These are phyloP conservation scores for Euphysa ruthae DNA, from an alignment of 30 jellyfish, hydroid and myxozoan genomes.

Conservation along the genomic window DNA sequence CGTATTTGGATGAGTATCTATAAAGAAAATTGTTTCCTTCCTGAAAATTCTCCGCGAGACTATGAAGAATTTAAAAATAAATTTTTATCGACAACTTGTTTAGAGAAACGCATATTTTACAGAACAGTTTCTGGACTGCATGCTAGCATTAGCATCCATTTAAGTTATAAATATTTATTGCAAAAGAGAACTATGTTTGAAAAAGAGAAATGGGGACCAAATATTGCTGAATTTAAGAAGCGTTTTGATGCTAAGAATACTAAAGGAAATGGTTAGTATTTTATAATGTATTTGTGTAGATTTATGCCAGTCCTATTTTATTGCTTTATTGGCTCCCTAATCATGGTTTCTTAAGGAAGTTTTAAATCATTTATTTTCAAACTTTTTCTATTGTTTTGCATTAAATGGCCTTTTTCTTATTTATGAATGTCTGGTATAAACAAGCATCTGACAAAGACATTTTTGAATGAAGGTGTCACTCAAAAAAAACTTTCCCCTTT, in stretches of 20 bases:
- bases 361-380: too few relatives aligned
- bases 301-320: too few relatives aligned
- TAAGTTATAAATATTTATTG: slow-evolving; percentile 49
- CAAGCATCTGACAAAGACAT: too few relatives aligned
- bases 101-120: slow-evolving; percentile 77
- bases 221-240: slow-evolving; percentile 50
- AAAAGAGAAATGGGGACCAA: slow-evolving; percentile 88
- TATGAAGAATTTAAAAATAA: slow-evolving; percentile 11
- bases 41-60: slow-evolving; percentile 1
- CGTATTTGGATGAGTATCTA: slow-evolving; percentile 88
- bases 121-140: slow-evolving; percentile 84
- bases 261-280: slow-evolving; percentile 64
- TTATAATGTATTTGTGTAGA: too few relatives aligned
- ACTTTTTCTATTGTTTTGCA: too few relatives aligned
- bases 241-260: slow-evolving; percentile 80
- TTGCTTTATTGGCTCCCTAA: too few relatives aligned
- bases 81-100: slow-evolving; percentile 52
- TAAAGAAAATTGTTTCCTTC: slow-evolving; percentile 81
- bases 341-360: too few relatives aligned
- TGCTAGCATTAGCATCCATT: slow-evolving; percentile 87
- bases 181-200: slow-evolving; percentile 45
- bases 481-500: too few relatives aligned
- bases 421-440: too few relatives aligned
- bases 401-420: too few relatives aligned
- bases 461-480: too few relatives aligned